phyloP scores from a whole-genome alignment of 2,888 invertebrate species.

The Diadromus collaris region DNA sequence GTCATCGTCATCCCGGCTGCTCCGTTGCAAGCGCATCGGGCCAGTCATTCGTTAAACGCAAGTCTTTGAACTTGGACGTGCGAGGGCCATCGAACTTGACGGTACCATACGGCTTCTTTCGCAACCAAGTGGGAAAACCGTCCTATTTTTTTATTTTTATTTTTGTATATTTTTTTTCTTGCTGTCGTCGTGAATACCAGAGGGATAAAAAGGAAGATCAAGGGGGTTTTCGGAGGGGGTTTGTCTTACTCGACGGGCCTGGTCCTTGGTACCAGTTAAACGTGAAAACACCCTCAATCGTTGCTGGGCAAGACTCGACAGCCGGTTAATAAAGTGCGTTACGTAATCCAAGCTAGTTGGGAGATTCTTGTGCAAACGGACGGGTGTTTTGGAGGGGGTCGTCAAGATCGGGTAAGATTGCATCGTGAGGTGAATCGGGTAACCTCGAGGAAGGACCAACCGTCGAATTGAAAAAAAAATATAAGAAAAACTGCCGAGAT shows the following conservation, averaged over 20 bases:
- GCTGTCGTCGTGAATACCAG: conserved; percentile 11
- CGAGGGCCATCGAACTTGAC: not conserved
- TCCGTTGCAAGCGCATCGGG: conserved; percentile 22
- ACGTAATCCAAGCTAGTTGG: conserved; percentile 31
- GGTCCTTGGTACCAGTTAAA: conserved; percentile 27
- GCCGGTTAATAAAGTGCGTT: conserved; percentile 47
- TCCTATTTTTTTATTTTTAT: not conserved
- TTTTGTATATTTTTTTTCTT: not conserved
- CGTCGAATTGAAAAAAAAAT: not conserved
- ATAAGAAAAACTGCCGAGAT: not conserved
- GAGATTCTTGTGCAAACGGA: conserved; percentile 32
- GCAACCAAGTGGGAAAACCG: conserved; percentile 16
- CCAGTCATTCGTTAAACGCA: conserved; percentile 10
- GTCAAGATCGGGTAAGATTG: conserved; percentile 42
- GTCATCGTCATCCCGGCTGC: conserved; percentile 29
- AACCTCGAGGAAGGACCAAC: not conserved
- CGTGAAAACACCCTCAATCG: conserved; percentile 23
- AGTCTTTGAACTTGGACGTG: conserved; percentile 35
- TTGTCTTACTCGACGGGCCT: not conserved
- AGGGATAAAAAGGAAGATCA: not conserved
- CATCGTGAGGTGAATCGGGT: conserved; percentile 24
- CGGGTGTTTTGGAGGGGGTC: not conserved
- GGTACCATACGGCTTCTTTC: not conserved
- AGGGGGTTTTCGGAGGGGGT: not conserved
- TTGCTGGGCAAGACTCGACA: not conserved